phyloP scores from a whole-genome alignment of 1,140 invertebrate species.

The Paraescarpia echinospica region DNA sequence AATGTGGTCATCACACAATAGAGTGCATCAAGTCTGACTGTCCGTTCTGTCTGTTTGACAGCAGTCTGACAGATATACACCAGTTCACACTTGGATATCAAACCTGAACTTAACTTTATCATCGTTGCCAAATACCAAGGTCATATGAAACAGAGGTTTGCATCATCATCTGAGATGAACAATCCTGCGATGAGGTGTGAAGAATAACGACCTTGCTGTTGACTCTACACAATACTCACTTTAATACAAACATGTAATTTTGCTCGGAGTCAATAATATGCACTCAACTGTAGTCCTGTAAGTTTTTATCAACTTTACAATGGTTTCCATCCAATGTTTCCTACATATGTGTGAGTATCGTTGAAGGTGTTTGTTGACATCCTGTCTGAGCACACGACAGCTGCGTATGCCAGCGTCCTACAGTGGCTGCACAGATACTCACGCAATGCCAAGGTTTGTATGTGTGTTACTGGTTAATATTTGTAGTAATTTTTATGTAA shows the following conservation, averaged over 20 bases:
- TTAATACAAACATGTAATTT: not conserved
- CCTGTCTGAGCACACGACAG: constrained; percentile 54
- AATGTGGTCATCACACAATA: not conserved
- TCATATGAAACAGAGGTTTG: too few relatives aligned
- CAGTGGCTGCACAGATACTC: constrained; percentile 62
- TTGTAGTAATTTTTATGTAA: not conserved
- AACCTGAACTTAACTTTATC: too few relatives aligned
- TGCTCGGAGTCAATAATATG: not conserved
- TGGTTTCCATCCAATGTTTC: not conserved
- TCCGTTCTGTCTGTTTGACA: not conserved
- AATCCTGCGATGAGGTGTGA: too few relatives aligned
- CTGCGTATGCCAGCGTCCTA: constrained; percentile 56
- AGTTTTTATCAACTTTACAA: not conserved
- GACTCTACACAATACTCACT: not conserved
- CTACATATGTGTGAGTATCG: not conserved
- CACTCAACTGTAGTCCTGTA: not conserved
- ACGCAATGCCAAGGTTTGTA: constrained; percentile 57
- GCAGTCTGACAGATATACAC: too few relatives aligned
- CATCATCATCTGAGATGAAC: too few relatives aligned
- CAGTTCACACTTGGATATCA: too few relatives aligned
- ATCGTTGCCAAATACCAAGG: too few relatives aligned
- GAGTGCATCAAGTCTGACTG: not conserved
- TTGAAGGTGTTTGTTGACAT: constrained; percentile 59
- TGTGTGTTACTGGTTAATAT: not conserved
- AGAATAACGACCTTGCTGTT: not conserved